These are phyloP conservation scores for Ceratina calcarata DNA, from an alignment of 1,140 invertebrate species.

Conservation along the genomic window DNA sequence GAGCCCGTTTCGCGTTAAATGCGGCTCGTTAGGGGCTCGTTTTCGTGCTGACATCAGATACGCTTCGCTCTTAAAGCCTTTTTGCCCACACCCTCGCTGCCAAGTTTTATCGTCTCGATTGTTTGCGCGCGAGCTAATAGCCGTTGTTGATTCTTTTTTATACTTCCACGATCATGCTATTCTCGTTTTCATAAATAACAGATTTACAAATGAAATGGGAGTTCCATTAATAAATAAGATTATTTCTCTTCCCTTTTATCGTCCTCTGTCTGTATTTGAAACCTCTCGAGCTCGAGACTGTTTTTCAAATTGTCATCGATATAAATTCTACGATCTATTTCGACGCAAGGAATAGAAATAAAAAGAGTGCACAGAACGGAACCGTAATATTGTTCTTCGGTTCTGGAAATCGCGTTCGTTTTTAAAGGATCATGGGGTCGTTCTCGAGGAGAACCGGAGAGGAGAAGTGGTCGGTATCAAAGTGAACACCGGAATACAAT, in stretches of 20 bases:
- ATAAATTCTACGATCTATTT: not conserved
- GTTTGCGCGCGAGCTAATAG: not conserved
- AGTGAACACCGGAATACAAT: slow-evolving; percentile 56
- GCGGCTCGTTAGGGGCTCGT: slow-evolving; percentile 17
- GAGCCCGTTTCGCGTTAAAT: not conserved
- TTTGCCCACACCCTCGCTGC: not conserved
- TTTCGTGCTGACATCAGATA: slow-evolving; percentile 25
- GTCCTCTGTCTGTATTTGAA: no score
- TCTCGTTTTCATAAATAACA: not conserved
- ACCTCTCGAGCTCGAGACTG: not conserved
- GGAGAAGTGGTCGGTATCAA: slow-evolving; percentile 22
- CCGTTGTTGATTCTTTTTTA: not conserved
- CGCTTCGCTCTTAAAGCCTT: not conserved
- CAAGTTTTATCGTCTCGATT: slow-evolving; percentile 19
- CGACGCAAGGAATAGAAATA: not conserved
- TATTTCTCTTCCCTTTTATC: no score
- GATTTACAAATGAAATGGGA: no score
- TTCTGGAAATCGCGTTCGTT: slow-evolving; percentile 12
- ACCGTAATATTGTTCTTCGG: not conserved
- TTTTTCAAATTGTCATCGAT: no score
- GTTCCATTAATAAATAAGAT: no score
- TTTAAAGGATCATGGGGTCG: slow-evolving; percentile 17
- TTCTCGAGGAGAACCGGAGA: not conserved
- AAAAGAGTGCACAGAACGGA: not conserved
- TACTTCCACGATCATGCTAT: not conserved